Conservation (phyloP, 35 echinoderm and acorn worm species). For the Chiridota heheva region DNA sequence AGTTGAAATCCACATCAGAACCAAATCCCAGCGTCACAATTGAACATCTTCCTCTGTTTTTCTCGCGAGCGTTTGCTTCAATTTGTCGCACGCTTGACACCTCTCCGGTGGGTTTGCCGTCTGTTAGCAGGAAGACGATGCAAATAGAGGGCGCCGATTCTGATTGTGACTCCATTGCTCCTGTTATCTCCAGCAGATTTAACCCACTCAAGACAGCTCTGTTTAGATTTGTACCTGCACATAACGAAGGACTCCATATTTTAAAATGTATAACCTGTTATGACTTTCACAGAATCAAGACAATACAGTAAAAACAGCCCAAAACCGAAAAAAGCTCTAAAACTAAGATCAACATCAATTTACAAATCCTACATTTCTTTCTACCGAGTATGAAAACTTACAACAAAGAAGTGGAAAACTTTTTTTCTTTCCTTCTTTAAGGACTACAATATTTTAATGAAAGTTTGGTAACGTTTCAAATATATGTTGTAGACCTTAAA, state of each 20-base stretch:
- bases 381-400: too few species aligned
- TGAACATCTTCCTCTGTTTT: constrained; percentile 70
- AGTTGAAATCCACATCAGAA: constrained; percentile 76
- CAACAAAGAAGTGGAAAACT: too few species aligned
- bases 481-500: too few species aligned
- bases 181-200: constrained; percentile 55
- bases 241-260: background rate
- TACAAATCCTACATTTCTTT: too few species aligned
- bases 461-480: too few species aligned
- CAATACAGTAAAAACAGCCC: too few species aligned
- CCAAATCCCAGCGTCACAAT: constrained; percentile 85
- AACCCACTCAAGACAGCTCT: constrained; percentile 75
- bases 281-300: too few species aligned
- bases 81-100: constrained; percentile 65
- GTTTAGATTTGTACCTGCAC: constrained; percentile 90
- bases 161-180: constrained; percentile 52
- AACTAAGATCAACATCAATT: too few species aligned
- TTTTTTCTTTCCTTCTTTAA: too few species aligned
- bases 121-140: constrained; percentile 86
- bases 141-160: constrained; percentile 66
- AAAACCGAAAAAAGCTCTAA: too few species aligned
- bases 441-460: too few species aligned
- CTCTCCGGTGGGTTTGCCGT: constrained; percentile 76
- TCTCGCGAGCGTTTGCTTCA: constrained; percentile 54
- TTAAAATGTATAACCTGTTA: too few species aligned